Conservation (phyloP, 2,797 vertebrate species). For the Lepilemur septentrionalis region DNA sequence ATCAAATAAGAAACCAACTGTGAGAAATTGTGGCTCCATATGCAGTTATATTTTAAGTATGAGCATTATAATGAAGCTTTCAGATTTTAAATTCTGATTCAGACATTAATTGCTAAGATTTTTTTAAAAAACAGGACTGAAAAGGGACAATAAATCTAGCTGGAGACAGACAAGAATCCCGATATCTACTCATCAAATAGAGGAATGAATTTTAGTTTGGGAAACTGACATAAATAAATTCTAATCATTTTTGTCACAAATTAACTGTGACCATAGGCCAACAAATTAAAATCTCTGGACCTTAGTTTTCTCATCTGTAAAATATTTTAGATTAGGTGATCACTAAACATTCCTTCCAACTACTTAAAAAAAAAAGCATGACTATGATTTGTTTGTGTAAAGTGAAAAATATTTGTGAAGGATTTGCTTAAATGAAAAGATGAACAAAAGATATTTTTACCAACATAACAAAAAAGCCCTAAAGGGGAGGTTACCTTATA, state of each 20-base stretch:
- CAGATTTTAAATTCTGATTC: slow-evolving; percentile 58
- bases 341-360: background rate
- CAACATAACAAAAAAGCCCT: background rate
- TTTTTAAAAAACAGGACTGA: background rate
- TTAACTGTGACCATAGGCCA: background rate
- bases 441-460: background rate
- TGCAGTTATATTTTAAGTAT: slow-evolving; percentile 61
- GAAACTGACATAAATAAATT: slow-evolving; percentile 15
- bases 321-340: background rate
- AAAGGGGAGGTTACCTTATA: background rate
- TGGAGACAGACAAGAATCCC: background rate
- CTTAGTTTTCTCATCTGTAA: slow-evolving; percentile 12
- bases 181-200: background rate
- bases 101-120: slow-evolving; percentile 27
- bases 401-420: background rate
- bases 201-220: background rate
- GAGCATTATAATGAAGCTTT: slow-evolving; percentile 39
- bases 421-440: background rate
- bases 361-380: background rate
- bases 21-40: slow-evolving; percentile 42
- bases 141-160: slow-evolving; percentile 13
- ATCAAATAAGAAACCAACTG: slow-evolving; percentile 52
- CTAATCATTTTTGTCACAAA: slow-evolving; percentile 12
- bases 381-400: background rate
- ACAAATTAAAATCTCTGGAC: background rate